Evolutionary conservation across 1,140 invertebrate genomes (phyloP), one percentile per base, ranked within the genome.

Genomic region (Amphibalanus amphitrite): DNA sequence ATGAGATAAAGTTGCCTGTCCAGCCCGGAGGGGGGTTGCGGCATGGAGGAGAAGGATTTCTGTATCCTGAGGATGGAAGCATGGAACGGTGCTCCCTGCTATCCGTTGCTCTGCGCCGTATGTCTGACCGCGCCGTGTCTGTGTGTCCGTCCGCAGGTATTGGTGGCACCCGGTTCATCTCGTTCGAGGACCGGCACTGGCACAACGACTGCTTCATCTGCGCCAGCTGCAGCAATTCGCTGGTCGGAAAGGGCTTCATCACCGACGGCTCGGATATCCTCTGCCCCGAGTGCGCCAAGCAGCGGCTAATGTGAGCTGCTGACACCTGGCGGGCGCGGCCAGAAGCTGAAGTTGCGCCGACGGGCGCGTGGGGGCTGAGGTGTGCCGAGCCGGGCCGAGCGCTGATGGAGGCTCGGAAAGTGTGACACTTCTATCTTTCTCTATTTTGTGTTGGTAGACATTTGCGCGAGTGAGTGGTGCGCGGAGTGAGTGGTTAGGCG

Each of bases 161-260:
- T 81, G 95, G 95, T 76, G 97, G 97, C 77, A 98, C 96, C 65
- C 92, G 96, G 77, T 99, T 98, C 86, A 98, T 99, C 82, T 97
- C 94, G 67, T 99, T 99, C 83, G 95, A 98, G 81, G 95, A 98
- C 83, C 89, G 96, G 74, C 95, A 99, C 82, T 99, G 97, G 97
- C 97, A 99, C 84, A 98, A 98, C 82, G 94, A 98, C 81, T 99
- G 97, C 84, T 99, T 98, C 86, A 91, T 93, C 80, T 99, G 97
- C 83, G 92, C 93, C 77, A 88, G 89, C 75, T 99, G 97, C 86
- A 90, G 92, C 78, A 88, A 89, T 69, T 95, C 93, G 67, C 86
- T 99, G 76, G 96, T 99, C 29, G 96, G 96, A 73, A 91, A 93
- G 79, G 97, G 97, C 73, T 99, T 99, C 84, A 97, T 99, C 82